A percentile compares a stretch with the other conserved stretches of the same genome.
phyloP scores from a whole-genome alignment of 2,113 vertebrate genomes.

The Vulpes ferrilata region DNA sequence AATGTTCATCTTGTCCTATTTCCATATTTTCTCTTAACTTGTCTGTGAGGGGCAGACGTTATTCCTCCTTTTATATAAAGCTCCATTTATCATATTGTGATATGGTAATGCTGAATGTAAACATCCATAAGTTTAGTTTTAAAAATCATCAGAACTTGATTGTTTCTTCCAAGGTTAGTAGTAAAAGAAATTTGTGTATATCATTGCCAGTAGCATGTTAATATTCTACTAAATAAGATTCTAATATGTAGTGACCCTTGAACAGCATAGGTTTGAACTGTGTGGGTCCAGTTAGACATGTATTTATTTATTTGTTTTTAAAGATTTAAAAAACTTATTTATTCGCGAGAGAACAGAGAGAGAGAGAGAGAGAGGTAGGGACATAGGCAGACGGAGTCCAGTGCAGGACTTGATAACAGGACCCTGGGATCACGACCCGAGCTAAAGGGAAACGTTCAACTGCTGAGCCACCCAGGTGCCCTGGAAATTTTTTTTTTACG shows the following conservation, averaged over 20 bases:
- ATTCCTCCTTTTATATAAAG: not conserved
- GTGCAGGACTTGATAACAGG: too few species aligned
- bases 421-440: too few species aligned
- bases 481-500: not conserved
- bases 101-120: not conserved
- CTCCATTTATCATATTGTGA: not conserved
- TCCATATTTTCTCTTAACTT: slow-evolving; percentile 35
- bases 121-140: not conserved
- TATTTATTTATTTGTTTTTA: too few species aligned
- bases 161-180: slow-evolving; percentile 30
- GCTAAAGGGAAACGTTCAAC: too few species aligned
- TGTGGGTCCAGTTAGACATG: not conserved
- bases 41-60: not conserved
- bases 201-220: not conserved
- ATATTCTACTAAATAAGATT: slow-evolving; percentile 4
- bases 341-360: too few species aligned
- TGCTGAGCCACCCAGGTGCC: too few species aligned
- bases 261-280: not conserved
- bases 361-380: too few species aligned
- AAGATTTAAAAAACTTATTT: too few species aligned
- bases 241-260: not conserved
- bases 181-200: not conserved
- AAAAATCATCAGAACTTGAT: not conserved
- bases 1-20: not conserved
- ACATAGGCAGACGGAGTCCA: too few species aligned